Evolutionary conservation across 2,888 invertebrate genomes (phyloP).

Genomic region (Drosophila incognita): DNA sequence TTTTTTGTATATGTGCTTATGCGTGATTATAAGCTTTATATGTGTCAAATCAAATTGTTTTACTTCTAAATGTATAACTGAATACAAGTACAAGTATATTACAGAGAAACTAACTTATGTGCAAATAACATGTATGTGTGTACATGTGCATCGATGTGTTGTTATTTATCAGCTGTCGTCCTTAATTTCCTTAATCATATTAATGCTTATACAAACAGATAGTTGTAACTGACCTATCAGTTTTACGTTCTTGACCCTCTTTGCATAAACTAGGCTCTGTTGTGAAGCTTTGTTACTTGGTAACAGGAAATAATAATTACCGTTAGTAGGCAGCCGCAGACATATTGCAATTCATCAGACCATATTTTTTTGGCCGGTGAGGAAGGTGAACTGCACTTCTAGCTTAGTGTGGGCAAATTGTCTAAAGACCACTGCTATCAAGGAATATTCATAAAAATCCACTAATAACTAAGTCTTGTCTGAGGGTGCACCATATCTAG

Average conservation of each 20-base stretch:
- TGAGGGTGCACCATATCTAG: neutral
- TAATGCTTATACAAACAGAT: neutral
- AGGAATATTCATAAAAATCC: neutral
- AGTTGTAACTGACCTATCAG: neutral
- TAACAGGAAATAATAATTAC: neutral
- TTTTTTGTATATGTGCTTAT: neutral
- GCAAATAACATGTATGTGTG: neutral
- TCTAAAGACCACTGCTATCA: neutral
- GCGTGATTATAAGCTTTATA: neutral
- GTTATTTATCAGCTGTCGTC: neutral
- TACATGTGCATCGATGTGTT: neutral
- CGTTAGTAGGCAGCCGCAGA: neutral
- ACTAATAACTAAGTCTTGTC: neutral
- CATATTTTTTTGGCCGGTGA: neutral
- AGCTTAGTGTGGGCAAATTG: neutral
- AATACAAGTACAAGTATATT: neutral
- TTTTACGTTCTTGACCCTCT: neutral
- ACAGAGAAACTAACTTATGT: neutral
- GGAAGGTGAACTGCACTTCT: neutral
- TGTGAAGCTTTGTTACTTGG: neutral
- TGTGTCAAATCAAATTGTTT: conserved; percentile 1
- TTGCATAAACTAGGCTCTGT: neutral
- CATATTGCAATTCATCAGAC: neutral
- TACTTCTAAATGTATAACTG: neutral
- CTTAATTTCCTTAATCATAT: neutral